Base-by-base conservation (phyloP, 2,888 invertebrate genomes). In the Himalopsyche kuldschensis region DNA sequence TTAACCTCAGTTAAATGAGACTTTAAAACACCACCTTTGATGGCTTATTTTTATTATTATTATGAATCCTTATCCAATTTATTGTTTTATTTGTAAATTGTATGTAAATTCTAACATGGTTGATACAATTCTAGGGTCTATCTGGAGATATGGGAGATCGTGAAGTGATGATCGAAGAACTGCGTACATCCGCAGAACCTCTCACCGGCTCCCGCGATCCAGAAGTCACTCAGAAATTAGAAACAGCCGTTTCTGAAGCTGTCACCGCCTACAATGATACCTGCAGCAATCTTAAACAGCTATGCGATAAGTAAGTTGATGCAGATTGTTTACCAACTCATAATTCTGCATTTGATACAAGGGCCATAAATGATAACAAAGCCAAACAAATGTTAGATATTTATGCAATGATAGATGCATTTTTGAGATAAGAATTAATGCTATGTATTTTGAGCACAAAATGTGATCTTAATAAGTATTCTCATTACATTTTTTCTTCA, bases 251-350 rank as follows among this genome's bases (percentile, higher is more conserved):
- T 75, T 94, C 95, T 89, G 95, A 95, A 88, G 96, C 96, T 20
- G 95, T 95, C 17, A 93, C 94, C 4, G 95, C 96, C 55, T 97
- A 96, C 93, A 94, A 95, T 87, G 95, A 95, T 88, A 96, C 96
- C n/a, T 94, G 95, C 89, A 92, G 93, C 87, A 95, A 95, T 89
- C 92, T 97, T 86, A 94, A 94, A 87, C 94, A 95, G 87, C 93
- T 97, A 87, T 96, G 96, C 89, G 94, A 92, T 87, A 93, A 93
- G 91, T 92, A 1, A 89, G 90, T 88, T 76, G 20, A 17, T 31
- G 75, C 31, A 32, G 11, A n/a, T 24, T 76, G 31, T 30, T 63
- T 27, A 41, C 30, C 6, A 15, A n/a, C 20, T 27, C n/a, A 30
- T 31, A 17, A 46, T 77, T 31, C 27, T 77, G n/a, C n/a, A 30